phyloP scores from a whole-genome alignment of 2,113 vertebrate genomes.

The Willisornis vidua region DNA sequence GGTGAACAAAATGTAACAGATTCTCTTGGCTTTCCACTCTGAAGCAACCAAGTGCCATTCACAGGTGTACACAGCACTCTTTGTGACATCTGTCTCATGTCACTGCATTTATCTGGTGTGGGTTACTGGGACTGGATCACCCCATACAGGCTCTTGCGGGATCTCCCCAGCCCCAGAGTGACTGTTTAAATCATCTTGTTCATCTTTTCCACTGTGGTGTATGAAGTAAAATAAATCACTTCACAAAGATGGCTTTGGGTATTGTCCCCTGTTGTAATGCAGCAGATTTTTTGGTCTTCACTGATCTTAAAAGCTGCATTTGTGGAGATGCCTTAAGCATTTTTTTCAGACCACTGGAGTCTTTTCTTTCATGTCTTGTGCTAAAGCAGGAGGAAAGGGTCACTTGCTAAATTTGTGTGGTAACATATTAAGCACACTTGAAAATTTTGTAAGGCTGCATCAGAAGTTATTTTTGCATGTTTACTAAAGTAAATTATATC shows the following conservation, averaged over 20 bases:
- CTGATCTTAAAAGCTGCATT: not conserved
- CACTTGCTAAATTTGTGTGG: not conserved
- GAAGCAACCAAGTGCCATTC: not conserved
- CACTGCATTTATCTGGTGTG: not conserved
- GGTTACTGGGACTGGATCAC: not conserved
- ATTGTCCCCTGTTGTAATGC: not conserved
- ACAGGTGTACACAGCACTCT: accelerated
- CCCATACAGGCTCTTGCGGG: not conserved
- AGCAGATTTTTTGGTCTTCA: not conserved
- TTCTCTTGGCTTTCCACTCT: not conserved
- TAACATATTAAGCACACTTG: not conserved
- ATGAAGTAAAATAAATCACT: not conserved
- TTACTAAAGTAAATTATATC: not conserved
- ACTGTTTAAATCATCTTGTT: not conserved
- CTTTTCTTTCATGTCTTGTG: not conserved
- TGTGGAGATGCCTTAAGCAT: not conserved
- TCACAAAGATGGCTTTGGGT: not conserved
- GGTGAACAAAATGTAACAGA: not conserved
- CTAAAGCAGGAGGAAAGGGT: not conserved
- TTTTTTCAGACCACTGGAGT: not conserved
- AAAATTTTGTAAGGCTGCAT: not conserved
- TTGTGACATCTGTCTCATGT: not conserved
- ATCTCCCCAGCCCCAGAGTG: not conserved
- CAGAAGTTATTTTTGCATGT: not conserved
- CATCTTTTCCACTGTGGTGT: not conserved